Conservation (phyloP, 2,113 vertebrate species). For the Chlamydotis undulata region DNA sequence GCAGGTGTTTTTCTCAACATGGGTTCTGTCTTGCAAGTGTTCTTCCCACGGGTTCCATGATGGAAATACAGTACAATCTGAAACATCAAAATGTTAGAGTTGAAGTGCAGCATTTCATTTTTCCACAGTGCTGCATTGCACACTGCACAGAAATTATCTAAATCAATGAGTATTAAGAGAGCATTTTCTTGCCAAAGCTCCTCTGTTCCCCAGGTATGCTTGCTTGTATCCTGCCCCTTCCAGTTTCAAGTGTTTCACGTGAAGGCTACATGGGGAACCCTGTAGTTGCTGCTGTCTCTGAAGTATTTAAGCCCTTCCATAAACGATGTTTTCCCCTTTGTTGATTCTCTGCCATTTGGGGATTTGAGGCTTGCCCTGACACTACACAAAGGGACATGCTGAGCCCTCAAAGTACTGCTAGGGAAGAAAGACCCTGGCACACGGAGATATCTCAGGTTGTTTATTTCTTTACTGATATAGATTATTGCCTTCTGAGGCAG, state of each 20-base stretch:
- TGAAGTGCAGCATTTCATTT: background rate
- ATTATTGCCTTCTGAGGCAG: conserved; percentile 5
- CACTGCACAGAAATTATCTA: background rate
- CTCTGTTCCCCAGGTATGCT: background rate
- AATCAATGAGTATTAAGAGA: background rate
- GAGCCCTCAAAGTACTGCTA: background rate
- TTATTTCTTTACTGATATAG: background rate
- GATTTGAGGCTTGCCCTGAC: background rate
- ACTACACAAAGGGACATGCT: background rate
- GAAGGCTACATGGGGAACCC: background rate
- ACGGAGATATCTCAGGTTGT: background rate
- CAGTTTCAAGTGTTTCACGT: background rate
- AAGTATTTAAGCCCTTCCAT: background rate
- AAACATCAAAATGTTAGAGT: background rate
- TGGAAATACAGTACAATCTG: background rate
- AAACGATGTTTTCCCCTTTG: background rate
- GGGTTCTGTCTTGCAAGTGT: background rate
- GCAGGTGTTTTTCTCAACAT: background rate
- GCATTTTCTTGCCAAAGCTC: background rate
- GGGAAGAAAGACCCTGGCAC: background rate
- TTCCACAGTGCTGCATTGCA: background rate
- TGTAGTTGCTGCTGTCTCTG: background rate
- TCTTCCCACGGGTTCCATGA: background rate
- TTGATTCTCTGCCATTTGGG: background rate
- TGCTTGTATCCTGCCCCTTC: background rate